Percentiles rank a stretch among this genome's conserved stretches.
phyloP scores from a whole-genome alignment of 2,113 vertebrate species.

The Gasterosteus nipponicus region DNA sequence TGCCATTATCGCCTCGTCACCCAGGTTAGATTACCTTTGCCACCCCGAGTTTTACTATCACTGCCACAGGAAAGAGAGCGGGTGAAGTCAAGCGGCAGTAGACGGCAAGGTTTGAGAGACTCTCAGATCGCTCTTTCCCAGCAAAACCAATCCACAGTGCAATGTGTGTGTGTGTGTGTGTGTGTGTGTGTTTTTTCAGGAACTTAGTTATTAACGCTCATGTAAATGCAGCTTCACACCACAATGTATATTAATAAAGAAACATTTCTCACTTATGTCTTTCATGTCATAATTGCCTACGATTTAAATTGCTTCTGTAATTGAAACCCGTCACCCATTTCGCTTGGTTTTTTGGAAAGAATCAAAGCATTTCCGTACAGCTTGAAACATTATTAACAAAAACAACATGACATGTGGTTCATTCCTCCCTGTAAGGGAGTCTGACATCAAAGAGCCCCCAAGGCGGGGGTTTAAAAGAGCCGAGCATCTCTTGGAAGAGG shows the following conservation, averaged over 20 bases:
- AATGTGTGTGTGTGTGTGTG: conserved; percentile 7
- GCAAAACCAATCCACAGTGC: conserved; percentile 40
- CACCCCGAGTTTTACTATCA: conserved; percentile 60
- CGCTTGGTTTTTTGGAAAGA: conserved; percentile 18
- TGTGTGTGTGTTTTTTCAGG: neutral
- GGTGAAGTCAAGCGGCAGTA: conserved; percentile 18
- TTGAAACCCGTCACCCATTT: conserved; percentile 17
- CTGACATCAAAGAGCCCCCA: conserved; percentile 56
- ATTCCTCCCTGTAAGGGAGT: conserved; percentile 38
- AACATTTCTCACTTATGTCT: neutral
- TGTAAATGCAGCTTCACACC: neutral
- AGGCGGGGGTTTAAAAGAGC: conserved; percentile 18
- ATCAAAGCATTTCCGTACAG: conserved; percentile 55
- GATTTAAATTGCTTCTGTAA: conserved; percentile 22
- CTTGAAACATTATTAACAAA: conserved; percentile 49
- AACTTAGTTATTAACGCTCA: neutral
- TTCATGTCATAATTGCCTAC: neutral
- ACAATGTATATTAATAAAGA: neutral
- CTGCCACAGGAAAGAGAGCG: conserved; percentile 32
- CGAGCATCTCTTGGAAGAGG: conserved; percentile 32
- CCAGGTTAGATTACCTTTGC: conserved; percentile 77
- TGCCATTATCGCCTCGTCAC: conserved; percentile 76
- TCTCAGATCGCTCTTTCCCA: conserved; percentile 24
- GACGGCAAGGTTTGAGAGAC: conserved; percentile 13
- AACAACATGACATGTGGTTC: conserved; percentile 53